Percentiles rank a stretch among this genome's conserved stretches.
Evolutionary conservation across 2,888 invertebrate genomes (phyloP).

Genomic region (Plagodis dolabraria): DNA sequence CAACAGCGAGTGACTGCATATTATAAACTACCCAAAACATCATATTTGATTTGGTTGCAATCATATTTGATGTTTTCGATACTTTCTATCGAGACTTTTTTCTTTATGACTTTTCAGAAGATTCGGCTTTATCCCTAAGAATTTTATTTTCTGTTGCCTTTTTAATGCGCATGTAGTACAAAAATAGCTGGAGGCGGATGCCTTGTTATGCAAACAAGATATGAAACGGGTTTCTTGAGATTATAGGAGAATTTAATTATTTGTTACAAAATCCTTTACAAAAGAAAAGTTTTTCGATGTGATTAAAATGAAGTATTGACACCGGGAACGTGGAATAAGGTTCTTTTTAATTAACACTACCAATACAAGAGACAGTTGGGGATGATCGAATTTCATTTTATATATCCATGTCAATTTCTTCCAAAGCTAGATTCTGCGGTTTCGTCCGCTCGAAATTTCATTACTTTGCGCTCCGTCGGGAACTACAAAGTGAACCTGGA

Average conservation of each 20-base stretch:
- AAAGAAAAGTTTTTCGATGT: slow-evolving; percentile 1
- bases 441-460: too few species aligned
- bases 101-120: slow-evolving; percentile 28
- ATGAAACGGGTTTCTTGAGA: slow-evolving; percentile 11
- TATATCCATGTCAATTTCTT: too few species aligned
- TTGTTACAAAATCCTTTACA: not conserved
- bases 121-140: slow-evolving; percentile 25
- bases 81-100: slow-evolving; percentile 38
- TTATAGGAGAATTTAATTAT: slow-evolving; percentile 4
- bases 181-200: slow-evolving; percentile 47
- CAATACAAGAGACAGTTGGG: too few species aligned
- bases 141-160: slow-evolving; percentile 44
- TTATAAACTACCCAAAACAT: too few species aligned
- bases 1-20: too few species aligned
- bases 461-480: too few species aligned
- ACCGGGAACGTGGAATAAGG: not conserved
- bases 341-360: too few species aligned
- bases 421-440: too few species aligned
- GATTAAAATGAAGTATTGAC: not conserved
- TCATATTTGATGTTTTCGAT: too few species aligned
- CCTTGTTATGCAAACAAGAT: slow-evolving; percentile 45
- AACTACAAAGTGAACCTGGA: too few species aligned
- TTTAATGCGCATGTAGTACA: slow-evolving; percentile 47
- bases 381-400: too few species aligned
- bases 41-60: too few species aligned